These are phyloP conservation scores for Drosophila prolongata DNA, from an alignment of 2,888 invertebrate species.

Conservation along the genomic window DNA sequence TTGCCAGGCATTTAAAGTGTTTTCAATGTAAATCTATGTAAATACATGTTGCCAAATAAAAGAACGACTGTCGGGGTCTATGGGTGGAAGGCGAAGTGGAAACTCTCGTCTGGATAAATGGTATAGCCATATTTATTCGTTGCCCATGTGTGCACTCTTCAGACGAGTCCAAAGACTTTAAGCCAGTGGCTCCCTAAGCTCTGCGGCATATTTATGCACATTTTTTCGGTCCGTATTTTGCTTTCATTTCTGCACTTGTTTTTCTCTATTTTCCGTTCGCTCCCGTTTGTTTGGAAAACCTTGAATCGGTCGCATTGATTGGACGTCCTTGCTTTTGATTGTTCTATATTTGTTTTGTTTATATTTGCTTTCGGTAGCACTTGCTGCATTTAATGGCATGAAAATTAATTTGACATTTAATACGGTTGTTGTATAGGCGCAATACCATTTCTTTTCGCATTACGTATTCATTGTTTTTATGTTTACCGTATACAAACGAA, in stretches of 20 bases:
- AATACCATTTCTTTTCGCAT: constrained; percentile 28
- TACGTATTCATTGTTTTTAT: constrained; percentile 63
- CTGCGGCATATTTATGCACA: constrained; percentile 45
- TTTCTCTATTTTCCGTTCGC: constrained; percentile 8
- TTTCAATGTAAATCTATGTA: constrained; percentile 53
- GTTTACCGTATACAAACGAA: constrained; percentile 62
- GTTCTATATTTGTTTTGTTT: constrained; percentile 22
- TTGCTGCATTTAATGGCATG: constrained; percentile 71
- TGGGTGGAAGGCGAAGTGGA: constrained; percentile 9
- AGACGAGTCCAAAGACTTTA: constrained; percentile 37
- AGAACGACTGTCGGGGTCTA: constrained; percentile 14
- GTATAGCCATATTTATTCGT: constrained; percentile 39
- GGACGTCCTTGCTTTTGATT: constrained; percentile 47
- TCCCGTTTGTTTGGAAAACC: constrained; percentile 24
- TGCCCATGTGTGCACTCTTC: constrained; percentile 39
- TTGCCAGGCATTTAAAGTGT: constrained; percentile 54
- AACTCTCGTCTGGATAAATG: constrained; percentile 44
- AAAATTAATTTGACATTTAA: constrained; percentile 71
- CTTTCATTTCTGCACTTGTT: constrained; percentile 34
- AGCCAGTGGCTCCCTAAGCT: constrained; percentile 39
- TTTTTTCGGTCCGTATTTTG: constrained; percentile 36
- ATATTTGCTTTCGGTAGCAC: constrained; percentile 6
- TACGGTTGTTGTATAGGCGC: constrained; percentile 39
- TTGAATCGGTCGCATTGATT: constrained; percentile 52
- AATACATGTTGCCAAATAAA: constrained; percentile 46